phyloP scores from a whole-genome alignment of 2,797 vertebrate species.

The Aratinga solstitialis region DNA sequence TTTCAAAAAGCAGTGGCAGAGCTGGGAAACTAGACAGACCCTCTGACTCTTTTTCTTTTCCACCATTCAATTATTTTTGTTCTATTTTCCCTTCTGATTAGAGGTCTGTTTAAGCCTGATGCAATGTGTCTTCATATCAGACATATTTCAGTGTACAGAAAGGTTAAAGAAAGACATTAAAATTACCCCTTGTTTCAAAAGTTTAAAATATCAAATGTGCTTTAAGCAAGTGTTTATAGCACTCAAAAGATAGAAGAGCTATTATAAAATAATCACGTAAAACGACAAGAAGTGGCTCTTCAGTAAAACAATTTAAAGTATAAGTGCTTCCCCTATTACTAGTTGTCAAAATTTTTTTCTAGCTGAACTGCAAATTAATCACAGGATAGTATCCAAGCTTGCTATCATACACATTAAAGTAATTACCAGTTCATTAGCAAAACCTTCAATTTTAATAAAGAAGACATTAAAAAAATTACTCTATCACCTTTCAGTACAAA shows the following conservation, averaged over 20 bases:
- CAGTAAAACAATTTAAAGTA: background rate
- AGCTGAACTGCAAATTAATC: background rate
- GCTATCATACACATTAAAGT: background rate
- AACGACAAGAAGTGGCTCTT: background rate
- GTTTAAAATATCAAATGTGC: background rate
- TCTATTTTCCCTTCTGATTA: background rate
- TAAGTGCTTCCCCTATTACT: background rate
- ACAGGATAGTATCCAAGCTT: background rate
- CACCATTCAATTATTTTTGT: background rate
- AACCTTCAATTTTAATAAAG: background rate
- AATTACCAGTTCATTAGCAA: background rate
- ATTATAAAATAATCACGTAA: conserved; percentile 19
- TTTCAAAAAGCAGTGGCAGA: background rate
- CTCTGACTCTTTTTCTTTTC: background rate
- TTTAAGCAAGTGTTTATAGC: background rate
- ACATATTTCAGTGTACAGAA: background rate
- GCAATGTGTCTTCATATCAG: background rate
- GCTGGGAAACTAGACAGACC: background rate
- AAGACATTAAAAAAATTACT: background rate
- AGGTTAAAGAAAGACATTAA: background rate
- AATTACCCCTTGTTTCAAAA: background rate
- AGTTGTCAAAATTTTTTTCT: background rate
- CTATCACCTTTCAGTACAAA: background rate
- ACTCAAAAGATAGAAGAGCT: background rate
- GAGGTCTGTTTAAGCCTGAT: background rate